Conservation (phyloP, 92 coral and sea anemone species). For the Heliopora coerulea region DNA sequence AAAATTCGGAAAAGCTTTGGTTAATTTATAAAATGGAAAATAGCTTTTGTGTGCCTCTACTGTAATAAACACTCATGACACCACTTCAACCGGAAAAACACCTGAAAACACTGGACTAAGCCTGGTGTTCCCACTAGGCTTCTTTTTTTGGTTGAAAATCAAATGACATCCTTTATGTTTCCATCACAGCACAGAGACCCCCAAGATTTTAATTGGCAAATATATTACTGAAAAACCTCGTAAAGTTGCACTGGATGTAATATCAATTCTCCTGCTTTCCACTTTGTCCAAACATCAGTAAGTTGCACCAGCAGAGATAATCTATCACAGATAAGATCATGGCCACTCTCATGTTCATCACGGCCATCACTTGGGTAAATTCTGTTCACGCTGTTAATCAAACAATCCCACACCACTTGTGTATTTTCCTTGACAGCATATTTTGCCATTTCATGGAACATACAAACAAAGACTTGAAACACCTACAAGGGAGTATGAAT, state of each 20-base stretch:
- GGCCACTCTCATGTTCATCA: slow-evolving; percentile 12
- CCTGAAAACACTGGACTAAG: no score
- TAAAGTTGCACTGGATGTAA: slow-evolving; percentile 55
- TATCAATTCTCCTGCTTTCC: slow-evolving; percentile 66
- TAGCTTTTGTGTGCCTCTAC: no score
- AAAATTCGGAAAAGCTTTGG: no score
- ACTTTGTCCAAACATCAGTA: slow-evolving; percentile 66
- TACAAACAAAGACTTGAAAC: slow-evolving; percentile 56
- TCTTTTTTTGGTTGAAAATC: no score
- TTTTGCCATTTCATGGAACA: slow-evolving; percentile 69
- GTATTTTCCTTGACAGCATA: slow-evolving; percentile 66
- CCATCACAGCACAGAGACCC: no score
- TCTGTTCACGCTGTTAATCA: slow-evolving; percentile 56
- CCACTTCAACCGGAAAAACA: no score
- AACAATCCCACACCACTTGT: slow-evolving; percentile 56
- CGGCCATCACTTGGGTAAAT: slow-evolving; percentile 31
- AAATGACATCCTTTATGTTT: no score
- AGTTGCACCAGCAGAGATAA: slow-evolving; percentile 49
- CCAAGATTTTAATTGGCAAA: slow-evolving; percentile 20
- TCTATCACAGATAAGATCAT: slow-evolving; percentile 46
- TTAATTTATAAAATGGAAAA: no score
- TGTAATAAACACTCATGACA: no score
- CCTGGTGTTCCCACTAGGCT: neutral
- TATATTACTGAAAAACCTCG: slow-evolving; percentile 43
- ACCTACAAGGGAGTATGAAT: slow-evolving; percentile 54